Percentiles rank a stretch among this genome's conserved stretches.
Evolutionary conservation across 2,797 vertebrate genomes (phyloP).

Genomic region (Okamejei kenojei): DNA sequence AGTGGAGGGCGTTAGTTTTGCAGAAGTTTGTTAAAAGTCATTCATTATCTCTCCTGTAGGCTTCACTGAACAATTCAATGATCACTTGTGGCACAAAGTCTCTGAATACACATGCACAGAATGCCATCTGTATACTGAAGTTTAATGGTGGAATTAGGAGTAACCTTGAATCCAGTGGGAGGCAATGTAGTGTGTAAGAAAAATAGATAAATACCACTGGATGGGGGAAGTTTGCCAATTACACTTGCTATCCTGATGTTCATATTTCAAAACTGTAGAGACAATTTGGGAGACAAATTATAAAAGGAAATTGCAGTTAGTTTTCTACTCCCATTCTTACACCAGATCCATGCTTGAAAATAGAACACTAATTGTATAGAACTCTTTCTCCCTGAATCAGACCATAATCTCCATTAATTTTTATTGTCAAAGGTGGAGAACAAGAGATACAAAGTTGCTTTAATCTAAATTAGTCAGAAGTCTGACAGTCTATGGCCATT

Average conservation of each 20-base stretch:
- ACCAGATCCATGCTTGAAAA: slow-evolving; percentile 40
- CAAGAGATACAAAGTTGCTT: slow-evolving; percentile 40
- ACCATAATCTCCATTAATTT: slow-evolving; percentile 40
- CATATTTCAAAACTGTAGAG: no score
- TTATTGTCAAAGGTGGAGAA: slow-evolving; percentile 38
- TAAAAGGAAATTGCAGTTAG: background rate
- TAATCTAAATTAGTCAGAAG: slow-evolving; percentile 49
- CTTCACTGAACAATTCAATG: no score
- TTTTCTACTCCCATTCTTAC: background rate
- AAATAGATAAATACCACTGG: background rate
- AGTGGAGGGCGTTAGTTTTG: no score
- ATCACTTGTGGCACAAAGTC: no score
- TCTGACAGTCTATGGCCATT: slow-evolving; percentile 43
- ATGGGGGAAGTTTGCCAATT: background rate
- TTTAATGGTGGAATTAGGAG: no score
- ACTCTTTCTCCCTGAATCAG: slow-evolving; percentile 39
- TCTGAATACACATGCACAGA: no score
- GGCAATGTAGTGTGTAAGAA: no score
- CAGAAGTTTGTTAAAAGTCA: no score
- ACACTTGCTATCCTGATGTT: background rate
- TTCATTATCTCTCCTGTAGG: no score
- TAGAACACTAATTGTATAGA: slow-evolving; percentile 37
- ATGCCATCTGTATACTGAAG: no score
- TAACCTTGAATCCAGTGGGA: no score
- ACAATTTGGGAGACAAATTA: background rate